Evolutionary conservation across 92 coral and sea anemone species (phyloP), one percentile per base, ranked within the genome.

Genomic region (Zoanthus sansibaricus): DNA sequence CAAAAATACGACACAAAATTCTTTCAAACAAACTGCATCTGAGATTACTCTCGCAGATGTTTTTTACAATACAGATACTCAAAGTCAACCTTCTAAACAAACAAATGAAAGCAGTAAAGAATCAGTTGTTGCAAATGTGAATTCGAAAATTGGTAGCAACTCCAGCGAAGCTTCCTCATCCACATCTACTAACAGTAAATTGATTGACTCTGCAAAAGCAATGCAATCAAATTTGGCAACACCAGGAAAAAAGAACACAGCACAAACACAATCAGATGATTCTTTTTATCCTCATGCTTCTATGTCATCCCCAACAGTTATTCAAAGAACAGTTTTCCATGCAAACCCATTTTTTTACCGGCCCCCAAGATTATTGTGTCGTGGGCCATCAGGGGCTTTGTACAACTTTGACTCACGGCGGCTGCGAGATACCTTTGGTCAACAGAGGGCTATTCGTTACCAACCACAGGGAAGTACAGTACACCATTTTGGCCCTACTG

Each of bases 291-390:
- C 92, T 2, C 95, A 89, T 2, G 77, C 87, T 59, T 86, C 93
- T 20, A 86, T 91, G 7, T 87, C 94, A 1, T 88, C 94, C 0
- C 95, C 98, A 8, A 94, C 94, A n/a, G 90, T 92, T 3, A 89
- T 92, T 25, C 98, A 94, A 21, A 80, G 98, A 72, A 94, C 98
- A 12, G 88, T 94, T 30, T 89, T 92, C 48, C 87, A 95, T 5
- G 88, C 95, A 11, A 89, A 91, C 33, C 94, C 91, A 6, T 88
- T 83, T 59, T 70, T 75, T 47, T 77, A 87, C 12, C 78, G 93
- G 42, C 80, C 93, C 8, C 82, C 91, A 25, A 82, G 91, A 16
- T 86, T 88, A 62, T 66, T 87, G 32, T 88, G 85, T 48, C 78
- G 75, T 52, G 52, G 86, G 32, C 76, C 89, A 31, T 86, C 93